Conservation (phyloP, 2,113 vertebrate genomes). For the Heterotilapia buettikoferi region DNA sequence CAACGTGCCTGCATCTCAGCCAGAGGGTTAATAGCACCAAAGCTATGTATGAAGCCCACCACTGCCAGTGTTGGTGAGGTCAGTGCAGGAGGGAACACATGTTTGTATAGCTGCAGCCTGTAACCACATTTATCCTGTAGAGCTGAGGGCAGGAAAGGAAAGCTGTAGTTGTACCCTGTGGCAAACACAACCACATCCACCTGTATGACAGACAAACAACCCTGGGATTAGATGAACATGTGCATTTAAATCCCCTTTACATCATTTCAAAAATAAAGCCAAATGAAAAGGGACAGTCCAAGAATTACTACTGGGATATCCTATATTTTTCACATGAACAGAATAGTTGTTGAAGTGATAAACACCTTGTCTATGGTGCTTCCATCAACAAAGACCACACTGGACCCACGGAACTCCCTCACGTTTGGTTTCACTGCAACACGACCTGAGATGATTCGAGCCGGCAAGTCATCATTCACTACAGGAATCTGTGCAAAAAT, state of each 20-base stretch:
- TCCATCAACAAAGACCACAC: constrained; percentile 75
- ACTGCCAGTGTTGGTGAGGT: constrained; percentile 80
- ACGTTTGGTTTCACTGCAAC: constrained; percentile 80
- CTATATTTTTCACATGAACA: background rate
- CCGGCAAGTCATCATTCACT: constrained; percentile 73
- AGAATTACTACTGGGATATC: background rate
- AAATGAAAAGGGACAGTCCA: background rate
- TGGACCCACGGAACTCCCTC: constrained; percentile 67
- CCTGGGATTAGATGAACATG: background rate
- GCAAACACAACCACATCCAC: constrained; percentile 82
- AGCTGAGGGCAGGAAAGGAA: constrained; percentile 78
- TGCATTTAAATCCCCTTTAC: background rate
- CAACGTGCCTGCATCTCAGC: constrained; percentile 85
- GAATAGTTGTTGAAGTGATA: background rate
- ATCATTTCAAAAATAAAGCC: background rate
- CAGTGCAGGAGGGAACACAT: constrained; percentile 74
- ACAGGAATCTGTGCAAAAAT: constrained; percentile 23
- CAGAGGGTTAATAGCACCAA: constrained; percentile 80
- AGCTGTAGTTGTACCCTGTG: constrained; percentile 82
- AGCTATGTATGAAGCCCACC: constrained; percentile 76
- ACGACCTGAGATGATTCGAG: constrained; percentile 76
- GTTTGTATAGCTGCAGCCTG: constrained; percentile 78
- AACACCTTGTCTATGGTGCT: constrained; percentile 69
- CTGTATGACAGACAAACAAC: background rate
- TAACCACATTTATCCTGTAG: constrained; percentile 67